Evolutionary conservation across 1,140 invertebrate species (phyloP), one percentile per base, ranked within the genome.

Genomic region (Panagrolaimus sp.): DNA sequence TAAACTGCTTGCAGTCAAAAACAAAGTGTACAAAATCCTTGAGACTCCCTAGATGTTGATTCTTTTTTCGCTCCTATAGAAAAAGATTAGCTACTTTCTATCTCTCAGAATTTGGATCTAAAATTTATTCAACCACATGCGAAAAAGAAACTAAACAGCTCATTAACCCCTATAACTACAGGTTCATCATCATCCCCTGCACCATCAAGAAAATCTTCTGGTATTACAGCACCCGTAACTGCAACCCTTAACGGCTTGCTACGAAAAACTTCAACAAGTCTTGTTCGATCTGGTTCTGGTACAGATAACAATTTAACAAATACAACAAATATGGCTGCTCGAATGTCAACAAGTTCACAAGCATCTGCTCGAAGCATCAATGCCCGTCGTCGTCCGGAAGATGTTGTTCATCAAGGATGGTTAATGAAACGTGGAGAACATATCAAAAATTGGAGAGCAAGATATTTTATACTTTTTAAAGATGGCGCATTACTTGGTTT

Each of bases 401-500:
- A 77, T n/a, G 51, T 76, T 25, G 75, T 62, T 69, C 42, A 67
- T 43, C 68, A 74, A 65, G 74, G 81, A 7, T 82, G 81, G 74
- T 68, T 81, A 25, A 45, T 80, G 27, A 81, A 82, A 57, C 70
- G 78, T 83, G 86, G 86, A 47, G 86, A 87, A 75, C 86, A 87
- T 72, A 86, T 87, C 66, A 85, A 93, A 83, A 98, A 95, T 80
- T 98, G 96, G 96, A 88, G 96, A 72, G 89, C 90, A 64, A 87
- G 96, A 73, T 98, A 98, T 86, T 98, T 99, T 85, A 88, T 96
- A 61, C 86, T 98, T 5, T 89, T 91, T 76, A 89, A 92, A 78
- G 91, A 98, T 88, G 96, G 96, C 8, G 89, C 90, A 27, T 87
- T 98, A 65, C 89, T 92, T 66, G 96, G 96, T 0, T 98, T 92